Base-by-base conservation (phyloP, 2,888 invertebrate genomes). In the Aphodius sticticus region DNA sequence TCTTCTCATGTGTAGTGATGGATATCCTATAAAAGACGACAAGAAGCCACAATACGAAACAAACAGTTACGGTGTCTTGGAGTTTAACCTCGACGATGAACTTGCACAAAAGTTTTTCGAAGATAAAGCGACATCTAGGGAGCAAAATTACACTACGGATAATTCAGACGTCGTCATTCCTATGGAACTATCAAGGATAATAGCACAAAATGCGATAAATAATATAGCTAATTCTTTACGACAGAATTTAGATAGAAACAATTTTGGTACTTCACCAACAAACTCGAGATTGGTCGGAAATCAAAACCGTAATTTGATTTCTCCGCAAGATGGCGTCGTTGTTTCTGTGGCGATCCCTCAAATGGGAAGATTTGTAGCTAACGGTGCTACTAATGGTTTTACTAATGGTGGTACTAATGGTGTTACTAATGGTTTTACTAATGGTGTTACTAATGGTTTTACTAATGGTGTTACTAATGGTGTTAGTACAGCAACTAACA, bases 291-390 rank as follows among this genome's bases (percentile, higher is more conserved):
- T 71, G 5, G 26, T 74, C 26, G 35, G n/a, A 6, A 26, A 74
- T 15, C 36, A 37, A n/a, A 35, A 35, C 26, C n/a, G 6, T 36
- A 2, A 36, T 74, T 74, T 35, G n/a, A 36, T 16, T n/a, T 36
- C 74, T 9, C n/a, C n/a, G 37, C 14, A 35, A 74, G 35, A 74
- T 74, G 74, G 74, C 74, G 12, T 53, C 6, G 74, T 74, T 74
- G 26, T 74, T 26, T 74, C 74, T 6, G 36, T 74, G 35, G 74
- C 74, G 2, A 74, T 74, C 26, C 74, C 74, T 6, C 74, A 74
- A 74, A 37, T 7, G 6, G 35, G 36, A n/a, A n/a, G 35, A 36
- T 37, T 26, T 36, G 35, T 35, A 35, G n/a, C 35, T 6, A 35
- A 36, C n/a, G 74, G 74, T 5, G 35, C 35, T 15, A 15, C 15